Evolutionary conservation across 2,113 vertebrate genomes (phyloP).

Genomic region (Axis porcinus): DNA sequence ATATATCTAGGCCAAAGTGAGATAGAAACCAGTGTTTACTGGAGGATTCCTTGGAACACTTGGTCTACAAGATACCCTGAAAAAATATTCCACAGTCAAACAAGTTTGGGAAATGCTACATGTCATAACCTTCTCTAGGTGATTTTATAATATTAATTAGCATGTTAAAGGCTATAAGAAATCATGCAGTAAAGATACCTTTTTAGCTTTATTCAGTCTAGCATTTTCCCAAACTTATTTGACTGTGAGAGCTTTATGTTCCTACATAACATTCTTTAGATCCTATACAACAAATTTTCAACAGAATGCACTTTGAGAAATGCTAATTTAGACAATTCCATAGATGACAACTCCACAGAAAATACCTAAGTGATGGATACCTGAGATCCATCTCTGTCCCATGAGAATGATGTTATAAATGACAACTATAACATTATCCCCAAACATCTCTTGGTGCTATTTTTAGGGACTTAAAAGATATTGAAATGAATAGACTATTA

Average conservation of each 20-base stretch:
- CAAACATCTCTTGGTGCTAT: background rate
- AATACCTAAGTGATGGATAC: background rate
- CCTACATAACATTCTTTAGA: background rate
- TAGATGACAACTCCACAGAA: background rate
- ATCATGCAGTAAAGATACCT: background rate
- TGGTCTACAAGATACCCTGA: background rate
- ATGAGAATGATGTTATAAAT: background rate
- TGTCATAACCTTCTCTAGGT: background rate
- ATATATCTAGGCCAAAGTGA: background rate
- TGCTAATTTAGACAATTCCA: constrained; percentile 5
- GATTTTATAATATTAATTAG: background rate
- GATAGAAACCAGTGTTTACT: background rate
- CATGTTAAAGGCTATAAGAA: background rate
- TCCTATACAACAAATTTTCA: background rate
- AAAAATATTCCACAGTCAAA: background rate
- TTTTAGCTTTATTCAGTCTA: constrained; percentile 24
- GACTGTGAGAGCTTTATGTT: background rate
- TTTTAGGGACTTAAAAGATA: constrained; percentile 28
- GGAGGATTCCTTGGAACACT: background rate
- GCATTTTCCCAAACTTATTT: constrained; percentile 17
- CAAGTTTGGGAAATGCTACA: background rate
- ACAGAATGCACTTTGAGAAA: constrained; percentile 16
- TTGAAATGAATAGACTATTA: background rate
- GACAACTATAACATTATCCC: background rate
- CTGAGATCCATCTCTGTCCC: background rate